Percentiles rank a stretch among this genome's conserved stretches.
Evolutionary conservation across 2,888 invertebrate genomes (phyloP).

Genomic region (Dermolepida albohirtum): DNA sequence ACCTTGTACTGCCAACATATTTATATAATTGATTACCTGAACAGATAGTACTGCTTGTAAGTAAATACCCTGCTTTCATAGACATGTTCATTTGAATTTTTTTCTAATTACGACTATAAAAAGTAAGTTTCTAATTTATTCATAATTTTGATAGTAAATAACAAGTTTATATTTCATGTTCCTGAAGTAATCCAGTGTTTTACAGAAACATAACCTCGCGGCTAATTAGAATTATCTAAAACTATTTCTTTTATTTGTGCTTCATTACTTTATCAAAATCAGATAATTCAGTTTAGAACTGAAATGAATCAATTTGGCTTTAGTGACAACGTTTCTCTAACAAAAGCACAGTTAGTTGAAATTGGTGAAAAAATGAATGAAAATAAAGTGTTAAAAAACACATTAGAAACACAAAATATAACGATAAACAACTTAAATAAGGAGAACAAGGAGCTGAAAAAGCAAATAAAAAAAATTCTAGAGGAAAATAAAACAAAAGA

Average conservation of each 20-base stretch:
- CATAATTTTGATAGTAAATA: too few relatives aligned
- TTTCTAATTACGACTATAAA: too few relatives aligned
- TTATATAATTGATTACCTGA: too few relatives aligned
- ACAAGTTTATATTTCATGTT: too few relatives aligned
- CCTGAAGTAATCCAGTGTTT: too few relatives aligned
- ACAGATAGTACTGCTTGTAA: background rate
- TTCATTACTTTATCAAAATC: background rate
- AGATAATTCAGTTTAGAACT: background rate
- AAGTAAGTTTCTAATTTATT: too few relatives aligned
- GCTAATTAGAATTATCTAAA: too few relatives aligned
- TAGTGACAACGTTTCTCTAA: constrained; percentile 3
- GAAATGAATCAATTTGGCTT: constrained; percentile 10
- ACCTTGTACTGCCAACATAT: too few relatives aligned
- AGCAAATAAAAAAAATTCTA: constrained; percentile 11
- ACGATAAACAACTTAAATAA: constrained; percentile 25
- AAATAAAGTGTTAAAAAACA: constrained; percentile 24
- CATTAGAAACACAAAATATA: constrained; percentile 17
- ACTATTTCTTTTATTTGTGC: too few relatives aligned
- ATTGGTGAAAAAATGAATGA: constrained; percentile 31
- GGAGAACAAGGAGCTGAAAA: constrained; percentile 29
- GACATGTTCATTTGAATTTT: too few relatives aligned
- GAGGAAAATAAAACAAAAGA: constrained; percentile 27
- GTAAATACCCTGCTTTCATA: background rate
- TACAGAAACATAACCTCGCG: too few relatives aligned
- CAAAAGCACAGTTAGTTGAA: constrained; percentile 30